phyloP scores from a whole-genome alignment of 1,140 invertebrate genomes.

The Drosophila elegans region DNA sequence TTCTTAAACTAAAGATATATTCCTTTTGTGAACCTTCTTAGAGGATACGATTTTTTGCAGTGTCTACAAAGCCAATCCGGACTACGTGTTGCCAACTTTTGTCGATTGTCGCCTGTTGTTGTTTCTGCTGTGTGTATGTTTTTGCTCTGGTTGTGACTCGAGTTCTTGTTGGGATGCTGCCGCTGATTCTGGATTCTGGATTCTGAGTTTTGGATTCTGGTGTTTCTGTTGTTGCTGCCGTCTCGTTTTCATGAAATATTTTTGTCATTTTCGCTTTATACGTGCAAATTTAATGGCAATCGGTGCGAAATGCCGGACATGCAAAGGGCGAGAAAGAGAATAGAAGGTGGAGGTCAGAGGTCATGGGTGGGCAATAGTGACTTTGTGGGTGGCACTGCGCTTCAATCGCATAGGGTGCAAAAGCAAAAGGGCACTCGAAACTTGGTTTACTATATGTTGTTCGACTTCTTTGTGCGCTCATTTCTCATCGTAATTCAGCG shows the following conservation, averaged over 20 bases:
- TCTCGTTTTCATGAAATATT: slow-evolving; percentile 77
- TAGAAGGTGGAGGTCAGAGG: slow-evolving; percentile 2
- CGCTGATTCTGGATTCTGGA: background rate
- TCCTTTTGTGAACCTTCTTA: background rate
- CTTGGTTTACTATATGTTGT: slow-evolving; percentile 1
- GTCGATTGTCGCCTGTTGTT: slow-evolving; percentile 68
- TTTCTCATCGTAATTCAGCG: slow-evolving; percentile 15
- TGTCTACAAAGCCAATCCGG: slow-evolving; percentile 36
- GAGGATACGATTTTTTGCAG: slow-evolving; percentile 2
- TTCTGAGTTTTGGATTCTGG: background rate
- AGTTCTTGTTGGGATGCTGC: slow-evolving; percentile 35
- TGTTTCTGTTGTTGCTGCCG: slow-evolving; percentile 24
- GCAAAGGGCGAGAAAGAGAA: slow-evolving; percentile 39
- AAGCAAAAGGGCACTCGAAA: slow-evolving; percentile 5
- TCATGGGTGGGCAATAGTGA: slow-evolving; percentile 6
- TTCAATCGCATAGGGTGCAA: slow-evolving; percentile 53
- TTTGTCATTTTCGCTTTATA: slow-evolving; percentile 81
- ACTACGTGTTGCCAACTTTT: slow-evolving; percentile 56
- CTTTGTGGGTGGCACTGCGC: slow-evolving; percentile 38
- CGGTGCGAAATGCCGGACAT: slow-evolving; percentile 82
- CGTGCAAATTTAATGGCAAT: slow-evolving; percentile 82
- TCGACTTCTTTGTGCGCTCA: slow-evolving; percentile 20
- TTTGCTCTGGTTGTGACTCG: slow-evolving; percentile 46
- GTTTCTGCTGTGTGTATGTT: slow-evolving; percentile 45
- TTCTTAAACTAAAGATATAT: too few species aligned